These are phyloP conservation scores for Brachypterus glaber DNA, from an alignment of 2,888 invertebrate species.

Conservation along the genomic window DNA sequence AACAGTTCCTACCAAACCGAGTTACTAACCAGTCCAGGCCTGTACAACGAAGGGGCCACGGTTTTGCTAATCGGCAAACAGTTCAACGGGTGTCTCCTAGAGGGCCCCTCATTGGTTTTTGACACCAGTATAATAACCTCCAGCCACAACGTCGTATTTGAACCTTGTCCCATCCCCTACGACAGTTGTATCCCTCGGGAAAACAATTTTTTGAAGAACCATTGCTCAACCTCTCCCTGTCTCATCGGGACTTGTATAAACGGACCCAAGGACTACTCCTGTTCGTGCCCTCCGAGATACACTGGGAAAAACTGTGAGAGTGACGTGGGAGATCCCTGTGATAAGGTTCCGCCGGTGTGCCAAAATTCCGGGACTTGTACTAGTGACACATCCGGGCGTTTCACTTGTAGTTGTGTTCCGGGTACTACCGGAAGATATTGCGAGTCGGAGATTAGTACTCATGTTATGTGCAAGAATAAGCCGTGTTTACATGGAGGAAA, in stretches of 20 bases:
- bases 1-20: constrained; percentile 71
- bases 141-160: constrained; percentile 59
- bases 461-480: constrained; percentile 50
- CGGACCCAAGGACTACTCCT: constrained; percentile 67
- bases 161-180: constrained; percentile 63
- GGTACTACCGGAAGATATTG: constrained; percentile 62
- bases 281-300: constrained; percentile 75
- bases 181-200: constrained; percentile 49
- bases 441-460: constrained; percentile 56
- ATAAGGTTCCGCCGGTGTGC: constrained; percentile 53
- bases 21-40: constrained; percentile 60
- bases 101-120: constrained; percentile 80
- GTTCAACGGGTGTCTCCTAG: constrained; percentile 74
- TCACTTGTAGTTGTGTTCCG: constrained; percentile 58
- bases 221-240: constrained; percentile 71
- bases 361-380: constrained; percentile 63
- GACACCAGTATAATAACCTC: constrained; percentile 52
- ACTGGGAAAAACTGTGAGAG: constrained; percentile 81
- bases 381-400: constrained; percentile 58
- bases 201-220: constrained; percentile 39
- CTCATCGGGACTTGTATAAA: constrained; percentile 77
- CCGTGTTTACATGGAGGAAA: constrained; percentile 75
- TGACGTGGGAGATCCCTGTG: constrained; percentile 67
- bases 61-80: constrained; percentile 69
- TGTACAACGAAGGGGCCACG: constrained; percentile 62